Evolutionary conservation across 2,888 invertebrate genomes (phyloP).

Genomic region (Phalera bucephala): DNA sequence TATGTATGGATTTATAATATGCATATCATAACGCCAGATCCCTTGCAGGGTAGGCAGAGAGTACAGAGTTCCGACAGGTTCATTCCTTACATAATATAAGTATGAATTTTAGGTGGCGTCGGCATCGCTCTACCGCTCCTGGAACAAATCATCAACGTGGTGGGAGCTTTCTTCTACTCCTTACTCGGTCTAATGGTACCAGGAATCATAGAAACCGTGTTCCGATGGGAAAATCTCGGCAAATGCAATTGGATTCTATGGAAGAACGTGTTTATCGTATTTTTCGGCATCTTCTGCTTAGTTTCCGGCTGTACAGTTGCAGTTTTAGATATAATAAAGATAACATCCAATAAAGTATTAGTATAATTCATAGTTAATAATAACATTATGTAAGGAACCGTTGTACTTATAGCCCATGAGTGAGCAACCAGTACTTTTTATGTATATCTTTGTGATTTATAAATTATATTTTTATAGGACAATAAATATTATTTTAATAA

Average conservation of each 20-base stretch:
- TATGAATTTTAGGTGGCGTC: constrained; percentile 71
- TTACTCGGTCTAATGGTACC: constrained; percentile 89
- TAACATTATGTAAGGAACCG: background rate
- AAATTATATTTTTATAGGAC: background rate
- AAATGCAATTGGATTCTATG: constrained; percentile 85
- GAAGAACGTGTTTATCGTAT: constrained; percentile 85
- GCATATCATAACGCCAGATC: too few relatives aligned
- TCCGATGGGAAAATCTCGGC: constrained; percentile 87
- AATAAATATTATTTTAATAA: too few relatives aligned
- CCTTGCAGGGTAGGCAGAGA: too few relatives aligned
- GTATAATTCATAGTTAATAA: constrained; percentile 20
- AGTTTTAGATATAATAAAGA: constrained; percentile 57
- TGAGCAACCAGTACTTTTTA: background rate
- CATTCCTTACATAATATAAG: too few relatives aligned
- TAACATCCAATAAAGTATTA: constrained; percentile 75
- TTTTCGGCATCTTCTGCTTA: constrained; percentile 85
- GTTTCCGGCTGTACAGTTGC: constrained; percentile 83
- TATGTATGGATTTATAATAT: too few relatives aligned
- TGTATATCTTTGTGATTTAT: background rate
- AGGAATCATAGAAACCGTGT: constrained; percentile 88
- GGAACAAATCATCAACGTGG: constrained; percentile 74
- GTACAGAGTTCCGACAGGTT: too few relatives aligned
- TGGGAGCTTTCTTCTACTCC: constrained; percentile 85
- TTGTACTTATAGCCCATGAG: background rate
- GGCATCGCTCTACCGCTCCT: constrained; percentile 86